Evolutionary conservation across 2,797 vertebrate species (phyloP), one percentile per base, ranked within the genome.

Genomic region (Cirrhinus mrigala): DNA sequence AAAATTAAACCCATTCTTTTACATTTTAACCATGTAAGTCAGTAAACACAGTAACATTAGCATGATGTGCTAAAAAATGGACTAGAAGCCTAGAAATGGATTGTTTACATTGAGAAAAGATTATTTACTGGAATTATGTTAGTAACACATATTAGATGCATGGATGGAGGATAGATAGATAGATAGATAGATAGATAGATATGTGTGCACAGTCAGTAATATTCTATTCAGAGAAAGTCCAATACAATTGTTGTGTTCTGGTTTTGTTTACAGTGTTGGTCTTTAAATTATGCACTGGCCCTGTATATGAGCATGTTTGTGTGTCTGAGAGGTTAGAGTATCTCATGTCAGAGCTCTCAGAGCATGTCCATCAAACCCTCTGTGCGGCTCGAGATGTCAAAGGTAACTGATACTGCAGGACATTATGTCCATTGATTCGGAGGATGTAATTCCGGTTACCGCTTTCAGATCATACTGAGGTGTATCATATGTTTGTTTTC

Each of bases 141-240:
- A 37, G 73, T 14, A 11, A 40, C 3, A 5, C 4, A 22, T 69
- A 18, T 20, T 33, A 90, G 91, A 88, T 89, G 88, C 20, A 22
- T 58, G 7, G 60, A n/a, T 56, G 6, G 56, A 27, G 24, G 22
- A 60, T 4, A 62, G 9, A 62, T 62, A 24, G n/a, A 62, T 62
- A 12, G 10, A 62, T 27, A 24, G 11, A 62, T 27, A 24, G 58
- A 24, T 62, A 62, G n/a, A 9, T 16, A 29, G 60, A 64, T 27
- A 10, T 27, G 58, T 62, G 12, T 24, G 4, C 60, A 68, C 64
- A 68, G 66, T 37, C n/a, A 64, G 27, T 29, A 64, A 6, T 29
- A 15, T 64, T 29, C 8, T 33, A 33, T 33, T 66, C 27, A 66
- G 27, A 62, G 46, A 68, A 50, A 80, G 64, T 5, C 33, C 9